These are phyloP conservation scores for Pitangus sulphuratus DNA, from an alignment of 2,797 vertebrate species.

Conservation along the genomic window DNA sequence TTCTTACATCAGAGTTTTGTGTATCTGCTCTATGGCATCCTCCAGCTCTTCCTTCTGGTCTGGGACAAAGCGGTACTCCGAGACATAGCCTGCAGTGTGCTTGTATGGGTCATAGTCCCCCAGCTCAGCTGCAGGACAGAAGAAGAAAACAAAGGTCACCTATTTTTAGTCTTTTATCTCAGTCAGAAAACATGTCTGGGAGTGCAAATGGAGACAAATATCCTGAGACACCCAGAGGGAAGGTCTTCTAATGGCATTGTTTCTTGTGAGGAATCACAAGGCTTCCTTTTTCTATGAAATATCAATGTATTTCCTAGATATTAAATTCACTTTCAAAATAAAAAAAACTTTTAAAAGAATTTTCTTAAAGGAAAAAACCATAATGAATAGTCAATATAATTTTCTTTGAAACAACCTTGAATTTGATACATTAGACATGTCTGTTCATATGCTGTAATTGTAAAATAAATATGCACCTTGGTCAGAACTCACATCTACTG, in stretches of 20 bases:
- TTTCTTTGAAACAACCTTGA: neutral
- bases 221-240: neutral
- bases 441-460: neutral
- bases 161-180: neutral
- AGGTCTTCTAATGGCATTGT: accelerated
- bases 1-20: constrained; percentile 88
- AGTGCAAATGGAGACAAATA: neutral
- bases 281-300: neutral
- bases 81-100: constrained; percentile 83
- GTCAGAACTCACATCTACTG: neutral
- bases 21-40: constrained; percentile 84
- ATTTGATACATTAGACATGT: neutral
- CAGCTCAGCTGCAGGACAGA: constrained; percentile 80
- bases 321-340: neutral
- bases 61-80: constrained; percentile 87
- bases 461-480: neutral
- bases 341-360: neutral
- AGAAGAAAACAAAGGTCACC: neutral
- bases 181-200: neutral
- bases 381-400: neutral
- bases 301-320: neutral
- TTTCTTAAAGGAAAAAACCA: neutral
- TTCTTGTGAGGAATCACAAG: neutral
- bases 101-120: constrained; percentile 88
- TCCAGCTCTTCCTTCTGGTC: constrained; percentile 90